Conservation (phyloP, 2,888 invertebrate species). For the Pseudolycoriella hygida region DNA sequence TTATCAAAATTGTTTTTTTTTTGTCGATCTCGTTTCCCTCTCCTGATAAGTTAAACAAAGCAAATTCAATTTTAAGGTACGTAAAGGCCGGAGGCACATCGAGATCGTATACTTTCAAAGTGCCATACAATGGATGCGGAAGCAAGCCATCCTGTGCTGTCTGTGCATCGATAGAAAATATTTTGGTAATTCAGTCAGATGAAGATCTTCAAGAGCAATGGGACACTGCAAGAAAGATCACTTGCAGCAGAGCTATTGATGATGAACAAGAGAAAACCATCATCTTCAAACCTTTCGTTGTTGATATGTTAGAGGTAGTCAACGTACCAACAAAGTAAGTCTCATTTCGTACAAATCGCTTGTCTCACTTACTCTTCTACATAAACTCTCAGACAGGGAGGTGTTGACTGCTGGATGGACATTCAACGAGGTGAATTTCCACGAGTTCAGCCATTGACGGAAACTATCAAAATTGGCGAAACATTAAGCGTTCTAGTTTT, state of each 20-base stretch:
- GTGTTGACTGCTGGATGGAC: slow-evolving; percentile 62
- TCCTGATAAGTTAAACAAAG: too few relatives aligned
- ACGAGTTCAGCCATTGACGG: slow-evolving; percentile 41
- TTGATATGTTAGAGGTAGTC: slow-evolving; percentile 38
- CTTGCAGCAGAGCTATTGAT: slow-evolving; percentile 25
- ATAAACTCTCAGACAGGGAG: slow-evolving; percentile 27
- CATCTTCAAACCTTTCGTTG: slow-evolving; percentile 39
- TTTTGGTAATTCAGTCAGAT: slow-evolving; percentile 48
- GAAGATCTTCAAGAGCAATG: slow-evolving; percentile 44
- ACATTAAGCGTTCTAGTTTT: slow-evolving; percentile 50
- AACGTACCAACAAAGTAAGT: too few relatives aligned
- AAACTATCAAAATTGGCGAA: slow-evolving; percentile 49
- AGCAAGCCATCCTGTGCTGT: slow-evolving; percentile 40
- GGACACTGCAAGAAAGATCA: slow-evolving; percentile 46
- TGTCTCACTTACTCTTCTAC: too few relatives aligned
- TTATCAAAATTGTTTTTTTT: too few relatives aligned
- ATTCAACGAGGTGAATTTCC: slow-evolving; percentile 53
- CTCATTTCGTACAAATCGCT: too few relatives aligned
- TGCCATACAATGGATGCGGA: slow-evolving; percentile 47
- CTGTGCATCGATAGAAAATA: slow-evolving; percentile 44
- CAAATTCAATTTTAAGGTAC: slow-evolving; percentile 29
- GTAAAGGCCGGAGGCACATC: slow-evolving; percentile 39
- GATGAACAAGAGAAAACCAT: slow-evolving; percentile 24
- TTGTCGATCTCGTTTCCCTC: too few relatives aligned
- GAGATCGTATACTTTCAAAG: slow-evolving; percentile 38